Base-by-base conservation (phyloP, 2,888 invertebrate species). In the Drosophila pegasa region DNA sequence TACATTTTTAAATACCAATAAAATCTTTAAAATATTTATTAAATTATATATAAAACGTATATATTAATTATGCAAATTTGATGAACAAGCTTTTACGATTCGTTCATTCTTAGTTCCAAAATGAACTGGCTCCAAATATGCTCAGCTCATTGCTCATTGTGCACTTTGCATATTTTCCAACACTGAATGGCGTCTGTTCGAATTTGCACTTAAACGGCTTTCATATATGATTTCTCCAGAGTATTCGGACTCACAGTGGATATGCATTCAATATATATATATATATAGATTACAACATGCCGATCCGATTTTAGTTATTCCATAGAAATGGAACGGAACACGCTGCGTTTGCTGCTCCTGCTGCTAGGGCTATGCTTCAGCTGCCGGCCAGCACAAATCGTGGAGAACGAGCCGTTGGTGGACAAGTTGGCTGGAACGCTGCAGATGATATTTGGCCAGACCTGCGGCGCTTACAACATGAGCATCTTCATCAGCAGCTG, bases 401-500 rank as follows among this genome's bases (percentile, higher is more conserved):
- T 12, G 47, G 14, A 14, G 14, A 2, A 35, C 27, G 7, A 0
- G 16, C 0, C 33, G 35, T 25, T 35, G 22, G 3, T 33, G 1
- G 8, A 1, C n/a, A 47, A 8, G 3, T 37, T 76, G 43, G 7
- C 31, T 1, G 18, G 63, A 2, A 25, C 27, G 9, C 38, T 77
- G 20, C 40, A 60, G 4, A 12, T n/a, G 38, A 62, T 74, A 9
- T 16, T 74, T 2, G 8, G 16, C 0, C 38, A 48, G 14, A 71
- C 43, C 14, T 68, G 64, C 20, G 62, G 33, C 10, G 43, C 33
- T 0, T 27, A 74, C 27, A 62, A 68, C 20, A 58, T 65, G 57
- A 77, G 71, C 22, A 16, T 74, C 16, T 68, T 27, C n/a, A 18
- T 77, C 5, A 77, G 71, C 57, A 74, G 43, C 29, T 10, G 8